Base-by-base conservation (phyloP, 2,797 vertebrate genomes). In the Poeciliopsis paucimaculata region DNA sequence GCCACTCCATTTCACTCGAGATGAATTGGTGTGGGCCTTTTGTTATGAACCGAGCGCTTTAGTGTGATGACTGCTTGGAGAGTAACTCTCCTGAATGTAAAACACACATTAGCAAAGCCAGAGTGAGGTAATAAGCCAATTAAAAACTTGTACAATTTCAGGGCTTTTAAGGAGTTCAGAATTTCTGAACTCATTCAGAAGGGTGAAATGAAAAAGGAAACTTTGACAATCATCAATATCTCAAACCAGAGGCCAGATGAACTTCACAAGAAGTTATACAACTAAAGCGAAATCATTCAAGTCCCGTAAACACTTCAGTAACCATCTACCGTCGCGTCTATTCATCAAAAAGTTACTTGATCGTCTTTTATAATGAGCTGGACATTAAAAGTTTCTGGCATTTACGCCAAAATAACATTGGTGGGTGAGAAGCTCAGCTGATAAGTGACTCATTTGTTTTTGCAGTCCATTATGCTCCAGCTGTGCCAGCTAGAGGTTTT, bases 401-500 rank as follows among this genome's bases (percentile, higher is more conserved):
- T 88, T 88, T 87, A 86, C 41, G 43, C 55, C 75, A 75, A 79
- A 76, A 84, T 79, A 85, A 78, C 86, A 81, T 60, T 15, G 2
- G 76, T 87, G 84, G 78, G 74, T 10, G 76, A 87, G 82, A 83
- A 76, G 46, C 66, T 72, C 73, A 49, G 68, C 81, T 85, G 82
- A 85, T 84, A 83, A 87, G 88, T 86, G 86, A 90, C 86, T 91
- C 81, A 86, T 89, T 71, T 89, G 86, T 91, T 90, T 92, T 87
- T 81, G 78, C 87, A 78, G 84, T 89, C 87, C 88, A 92, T 94
- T 93, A 88, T 91, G 86, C 88, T 94, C 93, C 92, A 91, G 91
- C 93, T 94, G 92, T 92, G 92, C 84, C 47, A 78, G 87, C 84
- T 90, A 92, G 41, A 71, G 91, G 86, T 88, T 92, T 92, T 88